Base-by-base conservation (phyloP, 2,888 invertebrate species). In the Sthenelais limicola region DNA sequence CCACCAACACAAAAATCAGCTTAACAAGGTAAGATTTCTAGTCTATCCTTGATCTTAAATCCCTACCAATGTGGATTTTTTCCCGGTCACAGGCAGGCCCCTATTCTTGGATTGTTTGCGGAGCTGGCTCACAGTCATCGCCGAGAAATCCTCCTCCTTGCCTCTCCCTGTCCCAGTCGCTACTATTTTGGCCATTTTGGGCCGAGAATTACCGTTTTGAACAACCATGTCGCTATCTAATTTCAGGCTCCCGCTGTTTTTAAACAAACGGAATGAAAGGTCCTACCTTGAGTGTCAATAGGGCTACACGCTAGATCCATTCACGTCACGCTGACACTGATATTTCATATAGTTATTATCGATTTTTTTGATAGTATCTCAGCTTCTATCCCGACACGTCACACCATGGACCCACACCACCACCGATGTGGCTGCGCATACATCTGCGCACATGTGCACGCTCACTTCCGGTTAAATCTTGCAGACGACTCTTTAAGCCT, bases 11-110 rank as follows among this genome's bases (percentile, higher is more conserved):
- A 62, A 38, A 62, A 35, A 24, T 38, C 18, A 43, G 38, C 62
- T 33, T 62, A 62, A 28, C n/a, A 54, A 33, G 58, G 58, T 58
- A 58, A 58, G 58, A 58, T 24, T n/a, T 38, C 62, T 62, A 62
- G 5, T 62, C 62, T 62, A 62, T 62, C 62, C 62, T 56, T 38
- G 38, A 21, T 12, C 18, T 7, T 62, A 35, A 15, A 62, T 68
- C 51, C 68, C 68, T 68, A 68, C 68, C 68, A 68, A 68, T 32
- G 48, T 52, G 4, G 48, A 30, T 33, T 49, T 68, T 52, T 51
- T 68, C 32, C 71, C 71, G 26, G 47, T 12, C 33, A 24, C 18
- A 12, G 58, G 47, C 48, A 71, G 71, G 58, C 71, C 71, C 48
- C 71, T 58, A 9, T 33, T 48, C 33, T 47, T 71, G 35, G 66